Base-by-base conservation (phyloP, 2,888 invertebrate genomes). In the Caenorhabditis auriculariae region DNA sequence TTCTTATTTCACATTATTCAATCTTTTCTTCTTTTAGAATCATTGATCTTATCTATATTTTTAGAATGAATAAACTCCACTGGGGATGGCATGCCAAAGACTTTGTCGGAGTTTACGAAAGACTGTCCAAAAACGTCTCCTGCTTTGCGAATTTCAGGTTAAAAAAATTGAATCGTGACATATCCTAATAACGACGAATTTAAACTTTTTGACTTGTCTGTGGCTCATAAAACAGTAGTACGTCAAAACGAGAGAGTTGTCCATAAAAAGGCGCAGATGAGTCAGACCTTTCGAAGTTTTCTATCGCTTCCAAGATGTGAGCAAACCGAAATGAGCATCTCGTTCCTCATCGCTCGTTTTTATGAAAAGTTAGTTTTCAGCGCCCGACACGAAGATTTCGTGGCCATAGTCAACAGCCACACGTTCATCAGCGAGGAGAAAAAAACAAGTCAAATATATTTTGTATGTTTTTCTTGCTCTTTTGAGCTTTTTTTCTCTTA, bases 51-150 rank as follows among this genome's bases (percentile, higher is more conserved):
- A 44, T 44, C 23, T 27, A 19, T 26, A 15, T 26, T 27, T 58
- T 39, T 43, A 70, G 70, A 47, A 54, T 70, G 23, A 53, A 52
- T 29, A 43, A 47, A 21, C 37, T 54, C 1, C 54, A 66, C 29
- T 80, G 77, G 77, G 75, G 80, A 6, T 80, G 80, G 79, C 64
- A 73, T 41, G 44, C 57, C 6, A 69, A 74, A 3, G 66, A 74
- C 6, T 75, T 79, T 38, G 45, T 56, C 21, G 68, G 75, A 24
- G 73, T 76, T 4, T 70, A 61, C 35, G 62, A 72, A n/a, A 65
- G 79, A 6, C 51, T 73, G 15, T 44, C n/a, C 23, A 54, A 58
- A 23, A 45, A 44, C 21, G 35, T 62, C 21, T 45, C 55, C 9
- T 73, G 73, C 29, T 73, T 71, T 49, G 56, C 63, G 4, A 60